A percentile compares a stretch with the other conserved stretches of the same genome.
Conservation (phyloP, 92 coral and sea anemone genomes). For the Paragorgia papillata region DNA sequence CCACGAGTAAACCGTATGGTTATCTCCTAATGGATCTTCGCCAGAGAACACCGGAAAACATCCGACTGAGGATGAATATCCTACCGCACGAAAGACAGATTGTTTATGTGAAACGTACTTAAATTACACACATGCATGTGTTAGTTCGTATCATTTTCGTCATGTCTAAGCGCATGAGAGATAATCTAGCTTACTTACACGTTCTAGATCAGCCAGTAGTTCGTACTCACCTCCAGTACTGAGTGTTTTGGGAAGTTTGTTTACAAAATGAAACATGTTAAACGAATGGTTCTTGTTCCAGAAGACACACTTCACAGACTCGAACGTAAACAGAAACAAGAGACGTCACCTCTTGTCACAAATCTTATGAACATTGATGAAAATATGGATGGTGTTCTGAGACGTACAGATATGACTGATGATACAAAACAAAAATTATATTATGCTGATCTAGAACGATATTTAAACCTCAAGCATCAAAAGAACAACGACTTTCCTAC, state of each 20-base stretch:
- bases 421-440: constrained; percentile 29
- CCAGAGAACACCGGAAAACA: constrained; percentile 35
- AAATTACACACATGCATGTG: not conserved
- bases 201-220: too few species aligned
- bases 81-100: constrained; percentile 56
- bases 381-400: not conserved
- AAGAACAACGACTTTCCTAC: constrained; percentile 25
- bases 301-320: constrained; percentile 2
- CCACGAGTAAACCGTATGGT: constrained; percentile 20
- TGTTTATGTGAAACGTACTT: constrained; percentile 49
- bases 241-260: not conserved
- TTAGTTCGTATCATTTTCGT: not conserved
- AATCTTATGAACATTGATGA: constrained; percentile 13
- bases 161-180: constrained; percentile 41
- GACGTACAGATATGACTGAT: too few species aligned
- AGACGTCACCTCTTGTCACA: constrained; percentile 6
- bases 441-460: constrained; percentile 39
- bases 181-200: constrained; percentile 11
- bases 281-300: constrained; percentile 15
- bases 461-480: constrained; percentile 42
- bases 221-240: constrained; percentile 51
- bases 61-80: constrained; percentile 44
- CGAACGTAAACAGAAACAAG: constrained; percentile 41
- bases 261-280: not conserved
- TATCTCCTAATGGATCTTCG: not conserved